These are phyloP conservation scores for Thinocorus orbignyianus DNA, from an alignment of 2,113 vertebrate species.

Conservation along the genomic window DNA sequence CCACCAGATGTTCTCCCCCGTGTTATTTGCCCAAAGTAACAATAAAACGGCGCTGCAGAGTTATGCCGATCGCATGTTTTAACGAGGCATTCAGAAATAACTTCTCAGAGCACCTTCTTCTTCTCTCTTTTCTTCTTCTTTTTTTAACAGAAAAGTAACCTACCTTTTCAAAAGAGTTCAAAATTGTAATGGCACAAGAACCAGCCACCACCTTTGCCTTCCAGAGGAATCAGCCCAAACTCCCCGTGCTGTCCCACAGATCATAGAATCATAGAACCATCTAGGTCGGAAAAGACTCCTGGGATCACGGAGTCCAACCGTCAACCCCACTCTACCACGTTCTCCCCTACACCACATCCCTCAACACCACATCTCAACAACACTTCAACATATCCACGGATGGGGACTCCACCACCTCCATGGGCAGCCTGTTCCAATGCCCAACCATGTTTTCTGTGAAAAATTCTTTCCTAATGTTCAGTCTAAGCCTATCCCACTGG, in stretches of 20 bases:
- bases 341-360: too few species aligned
- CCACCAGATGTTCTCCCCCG: neutral
- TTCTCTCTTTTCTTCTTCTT: neutral
- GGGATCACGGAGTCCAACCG: too few species aligned
- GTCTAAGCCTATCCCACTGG: too few species aligned
- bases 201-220: neutral
- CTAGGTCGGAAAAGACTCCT: too few species aligned
- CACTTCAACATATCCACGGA: too few species aligned
- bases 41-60: neutral
- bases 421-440: too few species aligned
- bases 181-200: neutral
- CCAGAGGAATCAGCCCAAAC: neutral
- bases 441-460: too few species aligned
- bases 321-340: too few species aligned
- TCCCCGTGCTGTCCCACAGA: neutral
- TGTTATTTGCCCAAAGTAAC: neutral
- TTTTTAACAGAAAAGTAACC: neutral
- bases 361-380: too few species aligned
- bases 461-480: too few species aligned
- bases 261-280: too few species aligned
- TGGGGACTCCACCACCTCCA: too few species aligned
- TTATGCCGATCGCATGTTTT: fast-evolving
- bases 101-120: neutral
- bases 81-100: neutral
- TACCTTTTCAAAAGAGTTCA: neutral